These are phyloP conservation scores for Chaetodon trifascialis DNA, from an alignment of 2,113 vertebrate species.

Conservation along the genomic window DNA sequence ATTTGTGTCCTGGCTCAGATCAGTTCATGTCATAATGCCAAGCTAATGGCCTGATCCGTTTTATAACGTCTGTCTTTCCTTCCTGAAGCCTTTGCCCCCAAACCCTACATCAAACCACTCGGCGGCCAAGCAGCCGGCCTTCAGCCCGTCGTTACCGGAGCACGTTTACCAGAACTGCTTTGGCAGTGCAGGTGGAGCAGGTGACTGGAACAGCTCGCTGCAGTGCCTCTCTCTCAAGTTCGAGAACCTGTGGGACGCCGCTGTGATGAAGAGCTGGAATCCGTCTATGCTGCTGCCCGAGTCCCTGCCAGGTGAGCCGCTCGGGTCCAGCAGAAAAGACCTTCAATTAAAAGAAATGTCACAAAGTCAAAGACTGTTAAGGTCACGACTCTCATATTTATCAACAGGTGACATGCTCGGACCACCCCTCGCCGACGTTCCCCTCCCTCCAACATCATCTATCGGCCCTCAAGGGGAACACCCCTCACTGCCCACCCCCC, in stretches of 20 bases:
- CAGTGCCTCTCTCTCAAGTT: slow-evolving; percentile 91
- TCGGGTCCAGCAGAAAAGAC: rapidly evolving
- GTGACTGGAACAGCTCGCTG: slow-evolving; percentile 94
- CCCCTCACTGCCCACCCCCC: slow-evolving; percentile 58
- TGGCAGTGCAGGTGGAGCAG: slow-evolving; percentile 83
- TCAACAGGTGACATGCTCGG: slow-evolving; percentile 89
- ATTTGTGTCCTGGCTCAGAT: neutral
- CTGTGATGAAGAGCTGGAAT: slow-evolving; percentile 98
- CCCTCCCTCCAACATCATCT: slow-evolving; percentile 87
- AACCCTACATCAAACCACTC: slow-evolving; percentile 92
- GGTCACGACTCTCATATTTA: neutral
- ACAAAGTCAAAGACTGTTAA: neutral
- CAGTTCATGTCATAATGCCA: slow-evolving; percentile 8
- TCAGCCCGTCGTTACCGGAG: slow-evolving; percentile 94
- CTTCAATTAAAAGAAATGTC: neutral
- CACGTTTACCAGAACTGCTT: slow-evolving; percentile 97
- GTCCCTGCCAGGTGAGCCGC: slow-evolving; percentile 91
- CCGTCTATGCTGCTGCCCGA: slow-evolving; percentile 93
- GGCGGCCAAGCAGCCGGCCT: slow-evolving; percentile 92
- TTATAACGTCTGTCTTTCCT: neutral
- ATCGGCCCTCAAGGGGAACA: slow-evolving; percentile 79
- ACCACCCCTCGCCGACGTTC: slow-evolving; percentile 87
- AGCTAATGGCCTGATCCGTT: slow-evolving; percentile 6
- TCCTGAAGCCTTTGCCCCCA: slow-evolving; percentile 89
- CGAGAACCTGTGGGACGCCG: slow-evolving; percentile 96